Evolutionary conservation across 2,888 invertebrate genomes (phyloP), one percentile per base, ranked within the genome.

Genomic region (Podabrus alpinus): DNA sequence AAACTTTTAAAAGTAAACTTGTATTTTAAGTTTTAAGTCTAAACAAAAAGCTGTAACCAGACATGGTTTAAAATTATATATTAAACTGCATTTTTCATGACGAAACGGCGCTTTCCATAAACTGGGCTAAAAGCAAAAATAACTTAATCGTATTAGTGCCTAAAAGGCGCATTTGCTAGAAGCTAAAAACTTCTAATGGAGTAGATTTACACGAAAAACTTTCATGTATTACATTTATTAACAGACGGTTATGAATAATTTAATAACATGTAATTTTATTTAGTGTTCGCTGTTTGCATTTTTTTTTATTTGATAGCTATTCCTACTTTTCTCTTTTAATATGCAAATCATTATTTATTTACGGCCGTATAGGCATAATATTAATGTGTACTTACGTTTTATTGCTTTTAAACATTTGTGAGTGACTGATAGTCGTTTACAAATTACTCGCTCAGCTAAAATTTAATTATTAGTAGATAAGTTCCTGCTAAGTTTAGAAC

Each of bases 41-140:
- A 45, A 45, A 45, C 45, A 45, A 45, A 45, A 45, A 45, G 45
- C 45, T 45, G 45, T 45, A 45, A 45, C 45, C 45, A 45, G 45
- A 45, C 45, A 45, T 45, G 45, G 45, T 45, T 45, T 45, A n/a
- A 69, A 73, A 73, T 71, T 76, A 76, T 73, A 73, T 73, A 76
- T 76, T 73, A 73, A 73, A 69, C 70, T 76, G 76, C 76, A 76
- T 76, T 76, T 76, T 76, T 76, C 73, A 76, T 76, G 76, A 25
- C 64, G 72, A 21, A 61, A 21, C 73, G 72, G 71, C 67, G 71
- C 73, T 76, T 76, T 71, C 73, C 76, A 73, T 76, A 76, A 76
- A 76, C 70, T 73, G 73, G 71, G 73, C 76, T 76, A 73, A 76
- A 76, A 76, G 76, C 76, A 76, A 76, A 76, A 76, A 76, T 76